Evolutionary conservation across 2,797 vertebrate species (phyloP).

Genomic region (Pantherophis alleghaniensis): DNA sequence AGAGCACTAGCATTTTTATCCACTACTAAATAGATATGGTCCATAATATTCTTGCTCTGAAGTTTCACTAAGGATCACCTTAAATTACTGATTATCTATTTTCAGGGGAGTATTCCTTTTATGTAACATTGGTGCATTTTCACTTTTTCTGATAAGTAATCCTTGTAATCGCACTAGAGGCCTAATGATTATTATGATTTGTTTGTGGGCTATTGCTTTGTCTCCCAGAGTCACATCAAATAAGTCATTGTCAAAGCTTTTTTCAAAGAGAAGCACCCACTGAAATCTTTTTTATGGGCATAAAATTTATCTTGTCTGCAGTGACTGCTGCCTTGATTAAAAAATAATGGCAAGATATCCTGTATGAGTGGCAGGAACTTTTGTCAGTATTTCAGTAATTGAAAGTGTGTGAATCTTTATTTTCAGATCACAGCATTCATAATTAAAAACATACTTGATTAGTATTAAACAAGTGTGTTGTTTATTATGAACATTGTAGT

Average conservation of each 20-base stretch:
- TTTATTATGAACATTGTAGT: neutral
- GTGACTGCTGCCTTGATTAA: neutral
- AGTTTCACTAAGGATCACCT: neutral
- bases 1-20: neutral
- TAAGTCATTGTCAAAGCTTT: neutral
- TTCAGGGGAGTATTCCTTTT: neutral
- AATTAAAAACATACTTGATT: neutral
- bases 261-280: neutral
- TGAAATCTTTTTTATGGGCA: neutral
- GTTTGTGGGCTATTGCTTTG: neutral
- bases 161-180: neutral
- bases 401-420: neutral
- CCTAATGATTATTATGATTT: neutral
- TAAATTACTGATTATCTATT: neutral
- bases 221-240: neutral
- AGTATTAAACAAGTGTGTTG: neutral
- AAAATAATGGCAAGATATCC: neutral
- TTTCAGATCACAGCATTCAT: neutral
- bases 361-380: neutral
- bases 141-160: neutral
- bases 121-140: neutral
- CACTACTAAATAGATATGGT: neutral
- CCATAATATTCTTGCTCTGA: neutral
- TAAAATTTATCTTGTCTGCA: neutral
- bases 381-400: neutral